These are phyloP conservation scores for Gracilinanus agilis DNA, from an alignment of 2,113 vertebrate species.

Conservation along the genomic window DNA sequence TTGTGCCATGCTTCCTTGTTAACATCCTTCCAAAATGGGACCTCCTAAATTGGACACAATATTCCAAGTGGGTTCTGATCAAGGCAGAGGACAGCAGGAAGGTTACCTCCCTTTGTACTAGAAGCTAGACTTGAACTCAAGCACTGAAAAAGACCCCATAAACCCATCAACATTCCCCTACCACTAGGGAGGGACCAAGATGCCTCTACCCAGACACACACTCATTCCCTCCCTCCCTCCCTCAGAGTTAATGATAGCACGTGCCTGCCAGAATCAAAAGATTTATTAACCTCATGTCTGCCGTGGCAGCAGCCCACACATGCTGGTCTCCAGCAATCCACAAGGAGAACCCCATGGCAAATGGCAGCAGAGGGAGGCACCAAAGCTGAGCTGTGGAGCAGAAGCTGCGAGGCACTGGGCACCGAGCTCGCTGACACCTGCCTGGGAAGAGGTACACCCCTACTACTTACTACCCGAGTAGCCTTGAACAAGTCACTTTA, in stretches of 20 bases:
- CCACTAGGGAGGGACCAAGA: conserved; percentile 27
- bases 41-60: background rate
- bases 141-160: background rate
- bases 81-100: background rate
- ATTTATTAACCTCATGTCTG: conserved; percentile 26
- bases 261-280: conserved; percentile 28
- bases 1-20: background rate
- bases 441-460: background rate
- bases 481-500: background rate
- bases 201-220: background rate
- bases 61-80: background rate
- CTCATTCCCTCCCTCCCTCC: background rate
- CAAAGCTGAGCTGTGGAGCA: background rate
- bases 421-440: background rate
- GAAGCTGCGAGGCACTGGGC: background rate
- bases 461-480: background rate
- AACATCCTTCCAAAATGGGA: background rate
- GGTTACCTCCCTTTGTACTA: background rate
- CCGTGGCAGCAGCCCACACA: conserved; percentile 22
- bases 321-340: conserved; percentile 20
- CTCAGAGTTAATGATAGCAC: conserved; percentile 37
- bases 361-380: background rate
- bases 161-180: conserved; percentile 44
- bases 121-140: background rate
- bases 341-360: background rate